These are phyloP conservation scores for Triplophysa bombifrons DNA, from an alignment of 2,797 vertebrate species.

Conservation along the genomic window DNA sequence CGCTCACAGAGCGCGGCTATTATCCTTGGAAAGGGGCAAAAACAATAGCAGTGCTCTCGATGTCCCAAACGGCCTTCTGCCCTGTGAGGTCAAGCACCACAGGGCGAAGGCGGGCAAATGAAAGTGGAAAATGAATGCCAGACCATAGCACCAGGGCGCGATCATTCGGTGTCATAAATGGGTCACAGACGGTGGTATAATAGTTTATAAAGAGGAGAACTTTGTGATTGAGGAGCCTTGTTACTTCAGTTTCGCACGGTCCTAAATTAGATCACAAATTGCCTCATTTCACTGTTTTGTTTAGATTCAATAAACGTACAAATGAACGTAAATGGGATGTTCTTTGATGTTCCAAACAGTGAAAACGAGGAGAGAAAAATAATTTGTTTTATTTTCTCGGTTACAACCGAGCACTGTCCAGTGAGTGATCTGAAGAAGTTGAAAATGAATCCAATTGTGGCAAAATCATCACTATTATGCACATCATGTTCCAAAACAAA, in stretches of 20 bases:
- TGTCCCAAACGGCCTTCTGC: slow-evolving; percentile 36
- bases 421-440: not conserved
- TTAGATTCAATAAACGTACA: slow-evolving; percentile 5
- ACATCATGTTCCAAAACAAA: slow-evolving; percentile 73
- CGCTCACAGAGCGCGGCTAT: slow-evolving; percentile 1
- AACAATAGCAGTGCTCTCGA: slow-evolving; percentile 45
- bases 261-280: slow-evolving; percentile 29
- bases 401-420: not conserved
- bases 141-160: slow-evolving; percentile 18
- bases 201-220: slow-evolving; percentile 29
- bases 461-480: slow-evolving; percentile 31
- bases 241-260: not conserved
- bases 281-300: not conserved
- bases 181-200: slow-evolving; percentile 12
- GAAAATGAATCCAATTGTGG: not conserved
- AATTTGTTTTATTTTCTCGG: not conserved
- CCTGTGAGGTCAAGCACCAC: slow-evolving; percentile 54
- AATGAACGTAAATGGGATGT: not conserved
- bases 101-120: slow-evolving; percentile 23
- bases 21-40: slow-evolving; percentile 37
- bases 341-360: slow-evolving; percentile 16
- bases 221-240: slow-evolving; percentile 44
- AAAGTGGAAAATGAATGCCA: slow-evolving; percentile 30
- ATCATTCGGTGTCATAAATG: slow-evolving; percentile 39
- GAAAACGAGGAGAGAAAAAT: slow-evolving; percentile 46